Percentiles rank a stretch among this genome's conserved stretches.
Conservation (phyloP, 2,888 invertebrate species). For the Chrysodeixis includens region DNA sequence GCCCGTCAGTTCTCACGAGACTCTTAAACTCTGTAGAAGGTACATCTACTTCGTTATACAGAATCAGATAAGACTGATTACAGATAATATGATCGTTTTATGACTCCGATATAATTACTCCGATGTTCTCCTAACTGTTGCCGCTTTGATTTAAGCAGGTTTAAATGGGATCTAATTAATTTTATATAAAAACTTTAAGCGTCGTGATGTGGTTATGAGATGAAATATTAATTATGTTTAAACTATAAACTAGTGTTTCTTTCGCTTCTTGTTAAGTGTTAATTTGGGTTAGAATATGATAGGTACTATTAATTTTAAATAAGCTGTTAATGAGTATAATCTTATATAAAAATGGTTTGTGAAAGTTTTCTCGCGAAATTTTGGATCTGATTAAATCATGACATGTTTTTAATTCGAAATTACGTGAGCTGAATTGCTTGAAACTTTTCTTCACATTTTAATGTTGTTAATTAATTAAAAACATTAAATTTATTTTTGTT, state of each 20-base stretch:
- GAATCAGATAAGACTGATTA: conserved; percentile 73
- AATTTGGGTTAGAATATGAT: neutral
- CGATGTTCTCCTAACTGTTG: conserved; percentile 12
- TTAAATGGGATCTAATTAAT: conserved; percentile 59
- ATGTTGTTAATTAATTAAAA: too few relatives aligned
- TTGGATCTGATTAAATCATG: neutral
- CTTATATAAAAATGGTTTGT: neutral
- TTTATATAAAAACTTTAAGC: conserved; percentile 46
- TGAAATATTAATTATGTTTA: conserved; percentile 47
- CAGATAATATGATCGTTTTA: conserved; percentile 68
- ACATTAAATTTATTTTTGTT: too few relatives aligned
- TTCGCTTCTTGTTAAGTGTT: conserved; percentile 44
- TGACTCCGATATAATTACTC: conserved; percentile 74
- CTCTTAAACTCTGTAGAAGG: too few relatives aligned
- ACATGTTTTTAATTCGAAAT: neutral
- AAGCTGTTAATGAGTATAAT: conserved; percentile 2
- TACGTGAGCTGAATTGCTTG: neutral
- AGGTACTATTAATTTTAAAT: conserved; percentile 5
- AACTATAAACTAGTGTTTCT: conserved; percentile 36
- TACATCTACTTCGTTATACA: conserved; percentile 55
- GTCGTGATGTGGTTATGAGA: conserved; percentile 55
- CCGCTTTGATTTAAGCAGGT: conserved; percentile 47
- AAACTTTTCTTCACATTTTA: too few relatives aligned
- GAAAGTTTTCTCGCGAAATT: conserved; percentile 1
- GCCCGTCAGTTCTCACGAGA: conserved; percentile 52